Evolutionary conservation across 2,113 vertebrate species (phyloP), one percentile per base, ranked within the genome.

Genomic region (Nesospiza acunhae): DNA sequence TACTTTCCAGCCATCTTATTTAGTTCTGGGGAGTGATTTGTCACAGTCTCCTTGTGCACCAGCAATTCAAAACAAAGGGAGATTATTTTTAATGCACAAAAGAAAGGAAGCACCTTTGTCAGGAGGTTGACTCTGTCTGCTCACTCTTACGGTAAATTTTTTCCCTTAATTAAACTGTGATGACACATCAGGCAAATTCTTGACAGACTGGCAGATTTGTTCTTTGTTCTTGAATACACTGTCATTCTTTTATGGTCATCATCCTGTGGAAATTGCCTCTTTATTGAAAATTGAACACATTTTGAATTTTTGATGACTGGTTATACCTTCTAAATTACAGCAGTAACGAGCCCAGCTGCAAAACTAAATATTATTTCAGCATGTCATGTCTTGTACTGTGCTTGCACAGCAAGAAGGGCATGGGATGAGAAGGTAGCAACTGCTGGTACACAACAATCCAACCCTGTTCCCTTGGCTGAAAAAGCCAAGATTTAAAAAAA

Each of bases 231-330:
- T 74, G 62, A 28, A 24, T 83, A 75, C n/a, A 21, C 46, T 86
- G 74, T 83, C 90, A 47, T 88, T 89, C 63, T 41, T 88, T 73
- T 80, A 70, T 91, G 87, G 85, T 94, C 91, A 74, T 70, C 84
- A 55, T 77, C 13, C 44, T 37, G 42, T 92, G 35, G 81, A 91
- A 95, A 84, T 83, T 83, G 59, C 55, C 30, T 73, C 72, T 90
- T 84, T 76, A 88, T 74, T 93, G 81, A 80, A 87, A 88, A 69
- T 0, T 46, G 50, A 86, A 52, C 53, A 8, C 87, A 66, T 93
- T 93, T 96, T 88, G 70, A 85, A 93, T 83, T 50, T 28, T 52
- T 88, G 59, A 80, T 91, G 84, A 42, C 72, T 89, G 50, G 47
- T 85, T 91, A 17, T 73, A 87, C 60, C 58, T 79, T 76, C 78